Evolutionary conservation across 2,888 invertebrate genomes (phyloP), one percentile per base, ranked within the genome.

Genomic region (Diaperis boleti): DNA sequence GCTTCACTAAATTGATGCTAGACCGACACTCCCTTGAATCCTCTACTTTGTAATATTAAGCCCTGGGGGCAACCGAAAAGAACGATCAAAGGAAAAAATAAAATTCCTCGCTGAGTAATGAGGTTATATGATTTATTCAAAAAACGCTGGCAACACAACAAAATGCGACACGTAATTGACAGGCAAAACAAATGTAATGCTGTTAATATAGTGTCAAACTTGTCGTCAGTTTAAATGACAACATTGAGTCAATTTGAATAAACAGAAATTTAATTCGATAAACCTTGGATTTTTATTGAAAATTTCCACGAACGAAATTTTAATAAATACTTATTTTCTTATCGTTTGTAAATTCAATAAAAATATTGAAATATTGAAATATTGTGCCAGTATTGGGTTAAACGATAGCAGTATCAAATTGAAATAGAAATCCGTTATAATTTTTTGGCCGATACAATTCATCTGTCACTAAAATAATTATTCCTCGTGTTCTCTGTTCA

Each of bases 1-100:
- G 54, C 54, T 42, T 54, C 54, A 54, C 41, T 42, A 54, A 54
- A 52, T 52, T 52, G 52, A 52, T 37, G 52, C 39, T 52, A 52
- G 52, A 52, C 52, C 39, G 52, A 52, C 52, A 52, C 42, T 41
- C 54, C 54, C 31, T 54, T 37, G 31, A 54, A 41, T 54, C 29
- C 41, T 42, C 42, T 54, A 54, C 54, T 54, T 54, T 54, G 54
- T 54, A 42, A 54, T 54, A 54, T 54, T 54, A 54, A 54, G 42
- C 54, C 42, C 31, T 54, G n/a, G 42, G 42, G 54, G 31, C 41
- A 17, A 54, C 29, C 10, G 41, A 42, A 41, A 54, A 41, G 31
- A 42, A 42, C 29, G 54, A 54, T 54, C 54, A 54, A 54, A 54
- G 26, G 41, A 41, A 54, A 54, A 54, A 54, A 42, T 52, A 54